These are phyloP conservation scores for Brienomyrus longianalis DNA, from an alignment of 2,113 vertebrate species.

Conservation along the genomic window DNA sequence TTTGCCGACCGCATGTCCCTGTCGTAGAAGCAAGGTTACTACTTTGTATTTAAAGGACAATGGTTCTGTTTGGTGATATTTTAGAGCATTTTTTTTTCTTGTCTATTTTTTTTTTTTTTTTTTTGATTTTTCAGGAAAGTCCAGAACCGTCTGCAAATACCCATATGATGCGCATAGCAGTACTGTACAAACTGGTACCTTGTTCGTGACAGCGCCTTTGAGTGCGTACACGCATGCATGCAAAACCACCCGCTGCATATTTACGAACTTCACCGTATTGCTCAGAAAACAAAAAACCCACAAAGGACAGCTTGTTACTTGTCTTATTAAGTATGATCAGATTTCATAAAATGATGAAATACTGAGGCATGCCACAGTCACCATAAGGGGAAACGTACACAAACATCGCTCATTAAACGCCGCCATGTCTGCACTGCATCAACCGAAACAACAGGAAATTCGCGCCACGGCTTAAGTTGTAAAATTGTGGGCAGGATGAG, in stretches of 20 bases:
- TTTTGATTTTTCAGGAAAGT: neutral
- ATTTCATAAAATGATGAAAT: neutral
- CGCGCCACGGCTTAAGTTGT: neutral
- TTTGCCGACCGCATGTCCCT: neutral
- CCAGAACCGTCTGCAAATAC: neutral
- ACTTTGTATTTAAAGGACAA: slow-evolving; percentile 23
- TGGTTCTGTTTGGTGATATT: slow-evolving; percentile 28
- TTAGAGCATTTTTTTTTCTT: neutral
- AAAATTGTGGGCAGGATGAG: neutral
- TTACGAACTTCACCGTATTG: neutral
- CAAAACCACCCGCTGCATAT: neutral
- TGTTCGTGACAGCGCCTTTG: neutral
- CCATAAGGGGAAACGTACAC: neutral
- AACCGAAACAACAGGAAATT: neutral
- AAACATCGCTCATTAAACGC: neutral
- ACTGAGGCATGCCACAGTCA: neutral
- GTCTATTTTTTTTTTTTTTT: neutral
- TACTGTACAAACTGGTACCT: neutral
- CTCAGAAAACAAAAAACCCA: neutral
- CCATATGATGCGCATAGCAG: neutral
- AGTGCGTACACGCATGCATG: neutral
- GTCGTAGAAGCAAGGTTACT: slow-evolving; percentile 23
- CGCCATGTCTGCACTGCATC: neutral
- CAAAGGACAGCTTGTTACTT: neutral
- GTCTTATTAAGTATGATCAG: neutral